phyloP scores from a whole-genome alignment of 2,888 invertebrate genomes.

The Nipponacmea schrenckii region DNA sequence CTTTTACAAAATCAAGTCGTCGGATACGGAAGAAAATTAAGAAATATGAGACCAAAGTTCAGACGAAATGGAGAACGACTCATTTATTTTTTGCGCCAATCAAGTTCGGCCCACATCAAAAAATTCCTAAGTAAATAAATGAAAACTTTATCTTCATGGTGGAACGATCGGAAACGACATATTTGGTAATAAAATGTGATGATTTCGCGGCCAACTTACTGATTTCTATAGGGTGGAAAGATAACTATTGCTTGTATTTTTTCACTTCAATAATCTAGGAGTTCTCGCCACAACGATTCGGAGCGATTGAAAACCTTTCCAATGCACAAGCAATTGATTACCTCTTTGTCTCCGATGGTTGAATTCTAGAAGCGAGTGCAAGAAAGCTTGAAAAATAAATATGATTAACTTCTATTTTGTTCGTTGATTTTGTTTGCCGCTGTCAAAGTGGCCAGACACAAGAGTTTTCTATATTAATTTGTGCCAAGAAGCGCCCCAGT shows the following conservation, averaged over 20 bases:
- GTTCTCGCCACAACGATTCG: conserved; percentile 29
- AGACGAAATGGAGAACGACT: neutral
- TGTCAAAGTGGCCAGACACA: conserved; percentile 28
- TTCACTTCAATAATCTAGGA: conserved; percentile 27
- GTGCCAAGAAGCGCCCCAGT: conserved; percentile 44
- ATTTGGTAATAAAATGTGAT: conserved; percentile 6
- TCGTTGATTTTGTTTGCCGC: conserved; percentile 45
- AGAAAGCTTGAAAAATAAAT: conserved; percentile 40
- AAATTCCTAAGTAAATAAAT: neutral
- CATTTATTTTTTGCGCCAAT: conserved; percentile 9
- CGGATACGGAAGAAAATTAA: neutral
- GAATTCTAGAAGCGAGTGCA: conserved; percentile 31
- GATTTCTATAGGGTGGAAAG: too few relatives aligned
- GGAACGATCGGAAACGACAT: neutral
- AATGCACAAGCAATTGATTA: conserved; percentile 40
- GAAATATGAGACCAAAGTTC: neutral
- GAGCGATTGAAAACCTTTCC: conserved; percentile 25
- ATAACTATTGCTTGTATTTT: conserved; percentile 22
- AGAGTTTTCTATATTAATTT: conserved; percentile 40
- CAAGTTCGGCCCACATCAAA: neutral
- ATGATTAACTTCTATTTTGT: conserved; percentile 43
- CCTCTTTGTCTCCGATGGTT: conserved; percentile 34
- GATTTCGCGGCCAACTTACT: neutral
- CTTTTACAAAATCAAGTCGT: neutral
- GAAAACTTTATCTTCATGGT: neutral